These are phyloP conservation scores for Deilephila porcellus DNA, from an alignment of 2,888 invertebrate species.

Conservation along the genomic window DNA sequence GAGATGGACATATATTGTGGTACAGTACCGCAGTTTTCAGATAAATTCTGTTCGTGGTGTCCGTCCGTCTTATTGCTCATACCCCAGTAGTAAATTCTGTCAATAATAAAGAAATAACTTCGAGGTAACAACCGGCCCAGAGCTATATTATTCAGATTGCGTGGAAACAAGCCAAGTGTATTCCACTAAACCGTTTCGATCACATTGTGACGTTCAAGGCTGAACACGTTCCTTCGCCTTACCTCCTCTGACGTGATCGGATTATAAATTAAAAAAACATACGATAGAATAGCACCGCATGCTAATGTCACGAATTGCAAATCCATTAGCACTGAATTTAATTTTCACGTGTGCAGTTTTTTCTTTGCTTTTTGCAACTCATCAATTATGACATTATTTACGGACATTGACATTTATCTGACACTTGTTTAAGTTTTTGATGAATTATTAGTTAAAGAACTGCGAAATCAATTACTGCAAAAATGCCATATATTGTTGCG, in stretches of 20 bases:
- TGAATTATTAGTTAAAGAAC: no score
- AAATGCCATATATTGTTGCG: not conserved
- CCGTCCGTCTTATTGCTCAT: not conserved
- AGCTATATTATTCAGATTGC: slow-evolving; percentile 5
- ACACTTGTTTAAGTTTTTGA: no score
- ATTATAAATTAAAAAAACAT: slow-evolving; percentile 1
- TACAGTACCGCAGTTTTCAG: no score
- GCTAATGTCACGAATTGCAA: not conserved
- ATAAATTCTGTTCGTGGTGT: no score
- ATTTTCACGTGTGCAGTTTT: not conserved
- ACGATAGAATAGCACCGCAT: slow-evolving; percentile 1
- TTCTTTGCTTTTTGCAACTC: not conserved
- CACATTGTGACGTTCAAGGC: slow-evolving; percentile 17
- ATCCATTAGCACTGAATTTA: not conserved
- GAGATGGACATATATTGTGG: no score
- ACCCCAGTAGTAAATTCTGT: not conserved
- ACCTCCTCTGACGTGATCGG: slow-evolving; percentile 20
- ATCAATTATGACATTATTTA: not conserved
- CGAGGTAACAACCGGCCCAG: not conserved
- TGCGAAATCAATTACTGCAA: no score
- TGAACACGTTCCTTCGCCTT: slow-evolving; percentile 20
- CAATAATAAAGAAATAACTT: slow-evolving; percentile 9
- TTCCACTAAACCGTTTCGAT: slow-evolving; percentile 9
- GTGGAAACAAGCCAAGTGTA: slow-evolving; percentile 25
- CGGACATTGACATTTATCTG: no score